Evolutionary conservation across 2,797 vertebrate genomes (phyloP).

Genomic region (Alcedo atthis): DNA sequence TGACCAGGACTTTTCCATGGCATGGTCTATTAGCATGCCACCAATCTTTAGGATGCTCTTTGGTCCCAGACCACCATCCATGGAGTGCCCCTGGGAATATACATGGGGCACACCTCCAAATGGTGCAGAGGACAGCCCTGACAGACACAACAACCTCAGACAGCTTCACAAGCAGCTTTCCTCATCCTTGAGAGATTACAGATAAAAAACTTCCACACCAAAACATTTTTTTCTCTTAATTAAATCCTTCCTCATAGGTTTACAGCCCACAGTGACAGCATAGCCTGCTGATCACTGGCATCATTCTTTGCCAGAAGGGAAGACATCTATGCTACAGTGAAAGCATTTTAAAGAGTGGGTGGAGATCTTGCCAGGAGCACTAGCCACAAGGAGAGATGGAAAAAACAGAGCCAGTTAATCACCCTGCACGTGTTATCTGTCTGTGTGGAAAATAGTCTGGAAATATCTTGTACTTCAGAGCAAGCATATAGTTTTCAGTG

Average conservation of each 20-base stretch:
- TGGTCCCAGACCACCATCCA: neutral
- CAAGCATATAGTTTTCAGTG: neutral
- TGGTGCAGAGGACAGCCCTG: neutral
- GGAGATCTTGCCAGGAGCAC: neutral
- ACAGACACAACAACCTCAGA: neutral
- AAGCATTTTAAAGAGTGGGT: neutral
- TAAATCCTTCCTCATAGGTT: neutral
- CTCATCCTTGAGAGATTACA: neutral
- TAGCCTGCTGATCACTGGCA: neutral
- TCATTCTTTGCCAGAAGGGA: neutral
- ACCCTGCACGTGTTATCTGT: neutral
- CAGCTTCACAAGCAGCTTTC: neutral
- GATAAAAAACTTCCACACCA: neutral
- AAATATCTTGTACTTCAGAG: conserved; percentile 29
- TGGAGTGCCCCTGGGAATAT: neutral
- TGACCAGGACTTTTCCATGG: neutral
- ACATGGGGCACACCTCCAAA: fast-evolving
- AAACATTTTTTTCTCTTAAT: neutral
- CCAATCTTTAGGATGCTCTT: neutral
- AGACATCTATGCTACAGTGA: neutral
- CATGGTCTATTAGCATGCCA: neutral
- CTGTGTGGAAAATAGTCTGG: conserved; percentile 13
- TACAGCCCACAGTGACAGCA: neutral
- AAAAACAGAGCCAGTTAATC: conserved; percentile 24
- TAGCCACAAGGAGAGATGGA: neutral